Evolutionary conservation across 2,113 vertebrate species (phyloP), one percentile per base, ranked within the genome.

Genomic region (Recurvirostra avosetta): DNA sequence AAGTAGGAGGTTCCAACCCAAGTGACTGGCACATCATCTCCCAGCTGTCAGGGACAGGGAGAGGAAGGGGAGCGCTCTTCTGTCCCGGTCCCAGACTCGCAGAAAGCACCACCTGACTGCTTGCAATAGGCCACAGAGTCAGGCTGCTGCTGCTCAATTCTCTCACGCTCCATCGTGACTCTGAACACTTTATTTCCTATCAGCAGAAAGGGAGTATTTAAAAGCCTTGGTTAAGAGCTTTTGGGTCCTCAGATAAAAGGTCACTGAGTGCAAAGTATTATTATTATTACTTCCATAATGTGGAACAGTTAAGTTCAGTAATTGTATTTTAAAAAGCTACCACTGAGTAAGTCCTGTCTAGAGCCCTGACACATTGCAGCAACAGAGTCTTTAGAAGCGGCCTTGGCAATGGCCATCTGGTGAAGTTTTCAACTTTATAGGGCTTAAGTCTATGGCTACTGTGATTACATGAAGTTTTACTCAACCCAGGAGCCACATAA

Each of bases 401-500:
- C 67, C 65, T 43, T 80, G 55, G 88, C 66, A 82, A 71, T 17
- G 19, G 71, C 75, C 93, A 96, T 86, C 87, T 93, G 81, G 55
- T 77, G 38, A 85, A 82, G 74, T 66, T 91, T 83, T 43, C 67
- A 94, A 34, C 63, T 96, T 92, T 92, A 90, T 9, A 75, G 36
- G 61, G 78, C 78, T 83, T 76, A 80, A 59, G 59, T 56, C 95
- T 71, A 72, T 5, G 52, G 59, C 86, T 55, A 79, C 53, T 86
- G 52, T 45, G 61, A 94, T 87, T 87, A 87, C 22, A 65, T 5
- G 43, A 91, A 81, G 50, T 87, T 97, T 95, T 97, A 96, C 94
- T 90, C 81, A 95, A 76, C 92, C 89, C 94, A 85, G 50, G 91
- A 94, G 92, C 68, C 89, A 94, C 47, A 95, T 95, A 91, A 92